Evolutionary conservation across 2,113 vertebrate genomes (phyloP), one percentile per base, ranked within the genome.

Genomic region (Corythoichthys haematopterus): DNA sequence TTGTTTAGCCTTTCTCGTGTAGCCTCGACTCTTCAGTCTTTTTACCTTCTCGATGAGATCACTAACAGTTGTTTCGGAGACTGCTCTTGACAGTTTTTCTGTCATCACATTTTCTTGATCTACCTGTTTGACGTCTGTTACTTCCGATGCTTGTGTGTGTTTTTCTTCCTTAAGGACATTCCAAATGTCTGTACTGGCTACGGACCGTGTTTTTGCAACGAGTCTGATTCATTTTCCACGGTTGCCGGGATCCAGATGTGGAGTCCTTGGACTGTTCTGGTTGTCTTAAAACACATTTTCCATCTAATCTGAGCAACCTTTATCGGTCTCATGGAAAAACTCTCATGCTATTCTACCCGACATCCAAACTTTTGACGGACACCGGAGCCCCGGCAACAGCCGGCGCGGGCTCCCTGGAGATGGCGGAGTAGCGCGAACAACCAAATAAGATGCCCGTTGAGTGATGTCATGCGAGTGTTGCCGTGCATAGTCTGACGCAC

Each of bases 391-490:
- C 47, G 57, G 72, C 6, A 81, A 13, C 69, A 71, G 70, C 53
- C 60, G 40, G 36, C 16, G 61, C 57, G 48, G 35, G 35, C 13
- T 53, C 64, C 16, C 64, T 4, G 62, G 71, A 64, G 71, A 78
- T 4, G 33, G 46, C 16, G 60, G 62, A 77, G 65, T 57, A 64
- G 65, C 43, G 64, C 40, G 47, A 63, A 71, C 56, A 76, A 76
- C 38, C 59, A 48, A 77, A 75, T 67, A 66, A 76, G 66, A 70
- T 66, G 71, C 66, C 63, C 75, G 64, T 38, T 68, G 75, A 81
- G 64, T 71, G 70, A 83, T 69, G 67, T 71, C 70, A 77, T 35
- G 45, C 28, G 52, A 63, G 70, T 28, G 58, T 28, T 64, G 67
- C 70, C 79, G 74, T 60, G 37, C 43, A 33, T 45, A 14, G 40